Base-by-base conservation (phyloP, 2,797 vertebrate genomes). In the Dryobates pubescens region DNA sequence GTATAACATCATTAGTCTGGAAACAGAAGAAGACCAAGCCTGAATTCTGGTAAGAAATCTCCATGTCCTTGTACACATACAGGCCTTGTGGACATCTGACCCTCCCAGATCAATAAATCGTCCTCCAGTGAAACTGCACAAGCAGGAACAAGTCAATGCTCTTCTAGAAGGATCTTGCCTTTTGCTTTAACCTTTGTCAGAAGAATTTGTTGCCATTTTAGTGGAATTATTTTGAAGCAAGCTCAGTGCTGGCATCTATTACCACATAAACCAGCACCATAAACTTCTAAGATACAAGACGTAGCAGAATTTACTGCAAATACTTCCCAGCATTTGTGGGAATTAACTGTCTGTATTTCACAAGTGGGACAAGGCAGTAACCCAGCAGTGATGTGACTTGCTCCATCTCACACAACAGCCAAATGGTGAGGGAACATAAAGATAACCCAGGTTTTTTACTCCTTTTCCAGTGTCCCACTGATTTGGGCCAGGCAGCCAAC, bases 1-100 rank as follows among this genome's bases (percentile, higher is more conserved):
- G 98, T 96, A 99, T 98, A 13, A 98, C 38, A 30, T 89, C 95
- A 71, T 98, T 99, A 73, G 98, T 95, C 99, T 99, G 98, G 43
- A 88, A 90, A 94, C 45, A 97, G 19, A 94, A 97, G 19, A 94
- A 95, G 59, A 85, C 8, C 17, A 72, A 2, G 13, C 67, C 73
- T 65, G 59, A 71, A 77, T 90, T 94, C 68, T 69, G 22, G 43
- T 15, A 45, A 68, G 58, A 61, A 79, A 57, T 20, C 23, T 47
- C 41, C 27, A 30, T 5, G 30, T 18, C 29, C 34, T 38, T 68
- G 51, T 11, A 36, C 6, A 59, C 8, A 17, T 23, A 8, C 5
- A 30, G 5, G 13, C 24, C 22, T 88, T 0, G 0, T 13, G 13
- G 77, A 45, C 7, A 8, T 19, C 68, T 74, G 36, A 36, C 13